Evolutionary conservation across 2,797 vertebrate genomes (phyloP).

Genomic region (Takifugu rubripes): DNA sequence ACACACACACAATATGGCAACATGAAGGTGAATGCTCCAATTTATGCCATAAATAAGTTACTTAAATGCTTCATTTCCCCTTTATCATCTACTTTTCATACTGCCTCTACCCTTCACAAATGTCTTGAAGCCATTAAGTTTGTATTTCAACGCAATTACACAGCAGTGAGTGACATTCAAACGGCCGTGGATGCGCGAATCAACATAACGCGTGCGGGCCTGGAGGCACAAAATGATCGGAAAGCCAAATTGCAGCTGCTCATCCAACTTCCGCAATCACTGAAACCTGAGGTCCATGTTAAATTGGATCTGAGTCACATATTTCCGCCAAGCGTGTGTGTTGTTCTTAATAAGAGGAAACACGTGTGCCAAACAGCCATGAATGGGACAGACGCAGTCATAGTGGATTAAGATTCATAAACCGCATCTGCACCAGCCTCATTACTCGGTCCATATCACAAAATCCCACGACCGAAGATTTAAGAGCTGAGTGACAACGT

Average conservation of each 20-base stretch:
- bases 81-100: neutral
- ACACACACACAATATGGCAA: neutral
- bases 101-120: no score
- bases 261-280: conserved; percentile 72
- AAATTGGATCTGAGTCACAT: conserved; percentile 64
- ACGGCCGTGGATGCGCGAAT: conserved; percentile 27
- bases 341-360: conserved; percentile 75
- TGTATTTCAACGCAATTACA: conserved; percentile 34
- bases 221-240: conserved; percentile 61
- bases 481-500: conserved; percentile 38
- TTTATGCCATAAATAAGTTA: conserved; percentile 1
- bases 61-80: neutral
- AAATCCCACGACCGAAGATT: conserved; percentile 48
- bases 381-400: conserved; percentile 55
- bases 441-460: conserved; percentile 37
- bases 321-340: conserved; percentile 60
- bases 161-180: conserved; percentile 34
- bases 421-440: conserved; percentile 15
- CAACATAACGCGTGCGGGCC: conserved; percentile 41
- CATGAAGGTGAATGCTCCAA: neutral
- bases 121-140: neutral
- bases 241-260: conserved; percentile 70
- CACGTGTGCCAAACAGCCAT: conserved; percentile 63
- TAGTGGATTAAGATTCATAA: conserved; percentile 44
- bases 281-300: conserved; percentile 67